These are phyloP conservation scores for Pogona vitticeps DNA, from an alignment of 2,113 vertebrate genomes.

Conservation along the genomic window DNA sequence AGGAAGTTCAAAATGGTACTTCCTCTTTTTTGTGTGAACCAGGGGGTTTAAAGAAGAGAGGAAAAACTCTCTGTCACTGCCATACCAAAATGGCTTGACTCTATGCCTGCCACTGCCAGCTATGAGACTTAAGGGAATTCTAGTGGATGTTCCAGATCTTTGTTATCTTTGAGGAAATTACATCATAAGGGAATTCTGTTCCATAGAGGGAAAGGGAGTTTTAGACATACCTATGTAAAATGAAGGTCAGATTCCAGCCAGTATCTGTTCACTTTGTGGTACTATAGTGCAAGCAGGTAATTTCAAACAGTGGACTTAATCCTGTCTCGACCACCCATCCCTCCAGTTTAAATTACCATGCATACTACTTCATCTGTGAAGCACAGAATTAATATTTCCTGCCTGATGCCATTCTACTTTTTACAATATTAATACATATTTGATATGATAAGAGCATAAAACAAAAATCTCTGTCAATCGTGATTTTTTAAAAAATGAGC, in stretches of 20 bases:
- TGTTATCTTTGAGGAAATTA: conserved; percentile 4
- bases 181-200: conserved; percentile 13
- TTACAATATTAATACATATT: not conserved
- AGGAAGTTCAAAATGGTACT: not conserved
- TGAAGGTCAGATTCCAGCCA: not conserved
- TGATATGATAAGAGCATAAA: not conserved
- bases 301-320: too few relatives aligned
- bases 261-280: not conserved
- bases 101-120: not conserved
- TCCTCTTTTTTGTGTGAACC: not conserved
- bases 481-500: not conserved
- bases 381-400: not conserved
- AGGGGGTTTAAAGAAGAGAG: not conserved
- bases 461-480: not conserved
- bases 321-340: too few relatives aligned
- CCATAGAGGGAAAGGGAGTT: not conserved
- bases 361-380: not conserved
- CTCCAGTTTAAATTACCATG: not conserved
- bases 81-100: not conserved
- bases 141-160: not conserved
- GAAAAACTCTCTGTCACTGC: not conserved
- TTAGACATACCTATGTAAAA: not conserved
- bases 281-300: too few relatives aligned
- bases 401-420: not conserved
- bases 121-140: not conserved